These are phyloP conservation scores for Allacma fusca DNA, from an alignment of 2,888 invertebrate species.

Conservation along the genomic window DNA sequence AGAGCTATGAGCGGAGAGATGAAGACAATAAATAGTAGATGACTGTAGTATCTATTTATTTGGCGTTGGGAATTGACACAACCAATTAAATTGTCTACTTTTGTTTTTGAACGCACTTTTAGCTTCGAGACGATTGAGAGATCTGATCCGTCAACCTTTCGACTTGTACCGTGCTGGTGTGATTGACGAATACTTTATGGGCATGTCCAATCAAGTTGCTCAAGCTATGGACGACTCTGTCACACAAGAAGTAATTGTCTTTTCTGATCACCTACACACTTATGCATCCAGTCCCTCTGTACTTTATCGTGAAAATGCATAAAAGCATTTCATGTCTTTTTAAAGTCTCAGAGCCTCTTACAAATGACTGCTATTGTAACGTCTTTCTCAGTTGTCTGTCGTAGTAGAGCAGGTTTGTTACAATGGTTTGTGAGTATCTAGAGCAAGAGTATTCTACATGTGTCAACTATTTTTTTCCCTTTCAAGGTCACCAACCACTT, in stretches of 20 bases:
- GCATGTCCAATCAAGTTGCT: conserved; percentile 90
- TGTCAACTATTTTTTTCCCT: not conserved
- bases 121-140: conserved; percentile 88
- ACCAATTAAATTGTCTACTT: not conserved
- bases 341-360: too few species aligned
- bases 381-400: too few species aligned
- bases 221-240: conserved; percentile 96
- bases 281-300: too few species aligned
- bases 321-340: too few species aligned
- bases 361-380: too few species aligned
- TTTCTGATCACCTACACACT: not conserved
- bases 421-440: too few species aligned
- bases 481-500: conserved; percentile 88
- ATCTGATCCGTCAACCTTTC: conserved; percentile 86
- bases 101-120: conserved; percentile 50
- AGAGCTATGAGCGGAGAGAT: too few species aligned
- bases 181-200: conserved; percentile 90
- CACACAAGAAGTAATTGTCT: conserved; percentile 70
- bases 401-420: too few species aligned
- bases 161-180: conserved; percentile 90
- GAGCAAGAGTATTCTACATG: too few species aligned
- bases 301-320: too few species aligned
- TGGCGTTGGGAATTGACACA: not conserved
- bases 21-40: not conserved
- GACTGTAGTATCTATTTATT: not conserved